Evolutionary conservation across 2,888 invertebrate genomes (phyloP).

Genomic region (Pantelozetes paolii): DNA sequence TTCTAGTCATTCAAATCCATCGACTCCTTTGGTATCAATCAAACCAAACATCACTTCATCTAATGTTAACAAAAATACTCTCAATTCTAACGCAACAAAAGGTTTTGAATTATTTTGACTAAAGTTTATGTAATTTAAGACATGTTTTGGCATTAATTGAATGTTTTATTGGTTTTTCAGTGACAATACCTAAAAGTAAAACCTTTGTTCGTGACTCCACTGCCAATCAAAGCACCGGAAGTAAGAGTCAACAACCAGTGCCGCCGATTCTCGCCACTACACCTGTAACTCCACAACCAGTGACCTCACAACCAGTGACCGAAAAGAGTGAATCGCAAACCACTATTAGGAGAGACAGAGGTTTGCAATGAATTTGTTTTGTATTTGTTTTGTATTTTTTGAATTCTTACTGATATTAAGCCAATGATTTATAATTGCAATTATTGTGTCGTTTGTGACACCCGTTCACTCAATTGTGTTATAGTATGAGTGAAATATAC

Average conservation of each 20-base stretch:
- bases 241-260: constrained; percentile 30
- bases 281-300: not conserved
- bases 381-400: not conserved
- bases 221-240: not conserved
- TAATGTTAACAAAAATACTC: constrained; percentile 1
- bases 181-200: constrained; percentile 27
- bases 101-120: not conserved
- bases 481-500: not conserved
- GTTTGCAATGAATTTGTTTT: not conserved
- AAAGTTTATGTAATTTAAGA: not conserved
- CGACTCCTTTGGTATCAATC: not conserved
- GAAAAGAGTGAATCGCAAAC: not conserved
- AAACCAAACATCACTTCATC: not conserved
- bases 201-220: constrained; percentile 28
- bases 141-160: not conserved
- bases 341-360: constrained; percentile 3
- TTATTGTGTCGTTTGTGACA: not conserved
- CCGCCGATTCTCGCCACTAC: not conserved
- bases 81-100: not conserved
- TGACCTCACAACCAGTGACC: not conserved
- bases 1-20: constrained; percentile 31
- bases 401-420: not conserved
- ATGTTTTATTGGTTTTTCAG: not conserved
- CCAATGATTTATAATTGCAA: not conserved
- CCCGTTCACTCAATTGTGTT: not conserved